Percentiles rank a stretch among this genome's conserved stretches.
phyloP scores from a whole-genome alignment of 1,140 invertebrate genomes.

The Goniozus legneri region DNA sequence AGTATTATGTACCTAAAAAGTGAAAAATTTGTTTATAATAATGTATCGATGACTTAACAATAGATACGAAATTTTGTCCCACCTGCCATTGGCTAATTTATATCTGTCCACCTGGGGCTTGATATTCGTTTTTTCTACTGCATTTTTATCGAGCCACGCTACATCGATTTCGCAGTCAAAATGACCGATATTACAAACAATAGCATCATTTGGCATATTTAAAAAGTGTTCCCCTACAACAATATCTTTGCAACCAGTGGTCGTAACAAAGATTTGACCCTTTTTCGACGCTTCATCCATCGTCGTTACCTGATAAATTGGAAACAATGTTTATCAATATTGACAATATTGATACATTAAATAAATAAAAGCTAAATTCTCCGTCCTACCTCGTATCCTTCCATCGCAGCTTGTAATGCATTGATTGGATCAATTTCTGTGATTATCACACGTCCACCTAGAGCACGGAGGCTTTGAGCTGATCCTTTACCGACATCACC shows the following conservation, averaged over 20 bases:
- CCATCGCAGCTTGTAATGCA: slow-evolving; percentile 97
- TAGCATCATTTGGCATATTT: slow-evolving; percentile 93
- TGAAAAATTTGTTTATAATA: slow-evolving; percentile 9
- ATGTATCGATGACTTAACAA: slow-evolving; percentile 1
- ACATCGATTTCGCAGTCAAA: slow-evolving; percentile 98
- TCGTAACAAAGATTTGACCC: slow-evolving; percentile 96
- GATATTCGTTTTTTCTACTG: slow-evolving; percentile 84
- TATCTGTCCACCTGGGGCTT: slow-evolving; percentile 99
- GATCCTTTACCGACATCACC: slow-evolving; percentile 99
- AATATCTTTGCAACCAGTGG: slow-evolving; percentile 96
- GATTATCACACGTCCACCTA: slow-evolving; percentile 93
- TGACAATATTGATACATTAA: slow-evolving; percentile 1
- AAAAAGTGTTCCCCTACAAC: slow-evolving; percentile 84
- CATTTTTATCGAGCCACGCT: slow-evolving; percentile 93
- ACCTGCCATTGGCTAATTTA: slow-evolving; percentile 77
- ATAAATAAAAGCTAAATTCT: too few relatives aligned
- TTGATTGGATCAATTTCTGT: slow-evolving; percentile 99
- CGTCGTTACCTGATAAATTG: slow-evolving; percentile 75
- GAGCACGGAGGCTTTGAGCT: slow-evolving; percentile 90
- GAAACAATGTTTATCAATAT: neutral
- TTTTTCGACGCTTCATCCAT: slow-evolving; percentile 93
- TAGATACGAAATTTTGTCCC: slow-evolving; percentile 7
- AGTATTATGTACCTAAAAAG: slow-evolving; percentile 80
- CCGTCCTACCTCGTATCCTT: slow-evolving; percentile 85
- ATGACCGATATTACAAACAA: slow-evolving; percentile 99